A percentile compares a stretch with the other conserved stretches of the same genome.
phyloP scores from a whole-genome alignment of 2,888 invertebrate genomes.

The Candidula unifasciata region DNA sequence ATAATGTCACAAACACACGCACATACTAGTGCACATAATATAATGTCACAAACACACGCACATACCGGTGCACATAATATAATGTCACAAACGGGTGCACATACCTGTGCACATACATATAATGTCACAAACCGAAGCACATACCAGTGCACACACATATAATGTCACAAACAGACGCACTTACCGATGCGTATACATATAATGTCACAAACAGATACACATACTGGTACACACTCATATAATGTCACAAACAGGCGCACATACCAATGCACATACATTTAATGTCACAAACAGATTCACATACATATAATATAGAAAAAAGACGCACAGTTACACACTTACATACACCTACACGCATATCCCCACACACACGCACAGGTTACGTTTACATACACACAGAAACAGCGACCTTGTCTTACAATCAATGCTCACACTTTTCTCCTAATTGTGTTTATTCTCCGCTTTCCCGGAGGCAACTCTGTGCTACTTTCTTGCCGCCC shows the following conservation, averaged over 20 bases:
- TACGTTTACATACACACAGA: no score
- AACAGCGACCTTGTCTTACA: no score
- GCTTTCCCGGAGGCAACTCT: no score
- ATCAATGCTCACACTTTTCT: no score
- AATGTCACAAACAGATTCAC: background rate
- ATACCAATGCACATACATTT: background rate
- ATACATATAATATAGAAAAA: background rate
- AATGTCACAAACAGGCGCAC: background rate
- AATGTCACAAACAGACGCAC: background rate
- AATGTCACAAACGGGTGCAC: no score
- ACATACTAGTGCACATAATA: no score
- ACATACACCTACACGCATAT: background rate
- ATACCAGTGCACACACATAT: background rate
- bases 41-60: no score
- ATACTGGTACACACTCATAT: background rate
- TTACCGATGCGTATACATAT: background rate
- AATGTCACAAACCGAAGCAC: background rate
- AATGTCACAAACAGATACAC: background rate
- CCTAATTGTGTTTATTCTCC: no score
- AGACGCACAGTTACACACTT: background rate
- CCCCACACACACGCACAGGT: background rate
- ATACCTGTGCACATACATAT: background rate
- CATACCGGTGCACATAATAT: no score
- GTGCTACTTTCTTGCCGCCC: no score
- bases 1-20: no score